Percentiles rank a stretch among this genome's conserved stretches.
phyloP scores from a whole-genome alignment of 2,797 vertebrate genomes.

The Trachops cirrhosus region DNA sequence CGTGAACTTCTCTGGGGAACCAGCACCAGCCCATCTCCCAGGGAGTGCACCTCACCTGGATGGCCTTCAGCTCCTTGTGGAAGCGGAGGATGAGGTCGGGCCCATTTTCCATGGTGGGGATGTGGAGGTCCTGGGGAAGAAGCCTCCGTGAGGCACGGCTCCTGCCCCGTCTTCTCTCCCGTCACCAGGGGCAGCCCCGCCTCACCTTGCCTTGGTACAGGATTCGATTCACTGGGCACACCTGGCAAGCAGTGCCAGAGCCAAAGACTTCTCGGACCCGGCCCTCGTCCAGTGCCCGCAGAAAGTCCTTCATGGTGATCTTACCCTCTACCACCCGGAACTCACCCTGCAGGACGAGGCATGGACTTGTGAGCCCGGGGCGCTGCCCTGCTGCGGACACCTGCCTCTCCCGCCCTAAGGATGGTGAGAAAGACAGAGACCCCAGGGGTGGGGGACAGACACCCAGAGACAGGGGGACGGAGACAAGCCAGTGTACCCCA shows the following conservation, averaged over 20 bases:
- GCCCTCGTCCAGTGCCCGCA: constrained; percentile 83
- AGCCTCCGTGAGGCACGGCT: not conserved
- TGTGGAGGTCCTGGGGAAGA: constrained; percentile 82
- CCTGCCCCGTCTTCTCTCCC: rapidly evolving
- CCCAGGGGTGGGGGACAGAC: not conserved
- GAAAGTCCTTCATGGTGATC: constrained; percentile 86
- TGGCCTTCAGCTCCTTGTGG: constrained; percentile 89
- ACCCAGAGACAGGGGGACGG: not conserved
- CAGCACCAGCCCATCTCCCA: not conserved
- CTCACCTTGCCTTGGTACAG: constrained; percentile 87
- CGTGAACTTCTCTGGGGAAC: not conserved
- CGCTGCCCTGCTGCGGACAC: too few relatives aligned
- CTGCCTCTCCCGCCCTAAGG: not conserved
- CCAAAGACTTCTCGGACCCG: constrained; percentile 91
- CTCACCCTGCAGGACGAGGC: constrained; percentile 81
- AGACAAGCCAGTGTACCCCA: not conserved
- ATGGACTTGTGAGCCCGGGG: not conserved
- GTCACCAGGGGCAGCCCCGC: rapidly evolving
- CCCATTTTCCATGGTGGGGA: constrained; percentile 93
- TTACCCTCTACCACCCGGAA: constrained; percentile 88
- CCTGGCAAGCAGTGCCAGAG: constrained; percentile 92
- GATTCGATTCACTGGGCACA: constrained; percentile 91
- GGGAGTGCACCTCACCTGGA: constrained; percentile 85
- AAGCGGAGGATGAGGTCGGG: constrained; percentile 90
- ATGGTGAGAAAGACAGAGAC: not conserved